These are phyloP conservation scores for Macquaria ambigua DNA, from an alignment of 2,113 vertebrate genomes.

Conservation along the genomic window DNA sequence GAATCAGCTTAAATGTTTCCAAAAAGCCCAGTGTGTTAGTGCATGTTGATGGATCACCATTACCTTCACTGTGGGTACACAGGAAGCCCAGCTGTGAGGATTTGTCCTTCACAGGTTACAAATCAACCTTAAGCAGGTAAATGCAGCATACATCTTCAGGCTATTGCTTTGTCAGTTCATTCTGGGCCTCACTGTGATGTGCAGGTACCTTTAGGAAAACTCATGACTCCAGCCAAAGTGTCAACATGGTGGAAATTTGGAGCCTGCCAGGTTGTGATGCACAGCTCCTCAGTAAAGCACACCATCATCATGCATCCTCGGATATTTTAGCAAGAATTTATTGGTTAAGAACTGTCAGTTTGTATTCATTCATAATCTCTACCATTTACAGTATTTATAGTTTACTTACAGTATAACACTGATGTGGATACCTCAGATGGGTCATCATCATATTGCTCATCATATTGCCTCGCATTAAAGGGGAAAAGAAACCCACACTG, in stretches of 20 bases:
- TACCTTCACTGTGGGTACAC: neutral
- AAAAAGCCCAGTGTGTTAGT: neutral
- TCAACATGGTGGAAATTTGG: neutral
- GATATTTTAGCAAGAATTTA: neutral
- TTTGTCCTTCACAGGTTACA: constrained; percentile 32
- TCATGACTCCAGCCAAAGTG: neutral
- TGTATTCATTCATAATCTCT: neutral
- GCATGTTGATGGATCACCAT: constrained; percentile 30
- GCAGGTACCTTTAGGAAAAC: constrained; percentile 1
- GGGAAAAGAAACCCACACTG: too few relatives aligned
- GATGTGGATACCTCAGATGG: neutral
- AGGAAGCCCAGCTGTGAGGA: constrained; percentile 11
- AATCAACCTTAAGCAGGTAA: constrained; percentile 28
- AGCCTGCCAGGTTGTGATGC: neutral
- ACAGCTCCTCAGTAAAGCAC: neutral
- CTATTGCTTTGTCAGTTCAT: constrained; percentile 15
- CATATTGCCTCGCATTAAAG: too few relatives aligned
- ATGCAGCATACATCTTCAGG: constrained; percentile 14
- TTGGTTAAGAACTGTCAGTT: neutral
- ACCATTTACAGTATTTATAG: neutral
- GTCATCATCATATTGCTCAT: too few relatives aligned
- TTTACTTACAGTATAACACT: neutral
- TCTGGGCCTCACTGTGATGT: constrained; percentile 1
- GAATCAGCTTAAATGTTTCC: constrained; percentile 8
- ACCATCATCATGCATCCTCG: neutral